Evolutionary conservation across 2,888 invertebrate genomes (phyloP).

Genomic region (Nipponacmea schrenckii): DNA sequence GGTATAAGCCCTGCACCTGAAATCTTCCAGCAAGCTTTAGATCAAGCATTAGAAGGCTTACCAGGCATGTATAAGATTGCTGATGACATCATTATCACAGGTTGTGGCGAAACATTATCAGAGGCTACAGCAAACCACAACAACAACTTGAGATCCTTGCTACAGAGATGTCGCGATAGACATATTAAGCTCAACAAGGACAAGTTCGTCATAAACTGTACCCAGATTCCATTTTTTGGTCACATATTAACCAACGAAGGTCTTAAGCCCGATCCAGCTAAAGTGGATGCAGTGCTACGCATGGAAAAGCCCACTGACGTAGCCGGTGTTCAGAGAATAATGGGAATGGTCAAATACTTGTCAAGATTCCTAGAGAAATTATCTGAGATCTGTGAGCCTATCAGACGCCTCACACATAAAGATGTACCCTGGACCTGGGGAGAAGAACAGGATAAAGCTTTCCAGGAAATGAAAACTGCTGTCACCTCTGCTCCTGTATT

Average conservation of each 20-base stretch:
- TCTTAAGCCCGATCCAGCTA: neutral
- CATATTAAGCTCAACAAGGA: neutral
- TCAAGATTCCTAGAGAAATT: neutral
- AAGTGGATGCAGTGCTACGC: neutral
- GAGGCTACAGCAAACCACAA: neutral
- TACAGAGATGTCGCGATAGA: neutral
- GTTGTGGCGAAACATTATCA: neutral
- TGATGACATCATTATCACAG: neutral
- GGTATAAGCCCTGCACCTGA: conserved; percentile 26
- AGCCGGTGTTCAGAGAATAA: neutral
- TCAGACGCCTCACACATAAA: neutral
- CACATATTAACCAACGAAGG: neutral
- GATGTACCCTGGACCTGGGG: too few relatives aligned
- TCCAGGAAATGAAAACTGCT: too few relatives aligned
- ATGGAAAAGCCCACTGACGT: neutral
- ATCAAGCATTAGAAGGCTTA: conserved; percentile 25
- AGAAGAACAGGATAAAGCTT: too few relatives aligned
- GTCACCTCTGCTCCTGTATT: too few relatives aligned
- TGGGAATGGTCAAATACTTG: neutral
- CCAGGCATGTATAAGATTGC: neutral
- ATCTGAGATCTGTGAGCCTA: neutral
- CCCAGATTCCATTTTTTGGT: neutral
- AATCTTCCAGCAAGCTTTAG: conserved; percentile 31
- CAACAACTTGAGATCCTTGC: neutral
- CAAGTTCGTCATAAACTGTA: neutral